Conservation (phyloP, 1,140 invertebrate genomes). For the Drosophila simulans region DNA sequence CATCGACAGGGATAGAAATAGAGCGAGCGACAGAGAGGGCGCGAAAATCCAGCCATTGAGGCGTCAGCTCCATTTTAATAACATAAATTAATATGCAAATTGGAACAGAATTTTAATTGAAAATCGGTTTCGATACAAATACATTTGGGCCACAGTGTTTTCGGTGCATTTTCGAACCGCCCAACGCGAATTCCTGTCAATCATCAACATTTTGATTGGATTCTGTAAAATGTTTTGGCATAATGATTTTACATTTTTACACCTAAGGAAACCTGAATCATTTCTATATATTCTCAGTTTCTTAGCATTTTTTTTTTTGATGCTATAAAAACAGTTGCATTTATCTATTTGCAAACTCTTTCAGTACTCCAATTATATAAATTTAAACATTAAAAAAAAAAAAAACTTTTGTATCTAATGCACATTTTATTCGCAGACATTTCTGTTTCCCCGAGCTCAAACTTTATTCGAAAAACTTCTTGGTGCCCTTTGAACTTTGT, state of each 20-base stretch:
- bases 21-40: background rate
- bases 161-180: constrained; percentile 1
- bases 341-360: too few species aligned
- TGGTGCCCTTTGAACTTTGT: constrained; percentile 12
- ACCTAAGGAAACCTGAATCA: background rate
- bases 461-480: constrained; percentile 14
- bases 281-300: too few species aligned
- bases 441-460: background rate
- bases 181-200: constrained; percentile 5
- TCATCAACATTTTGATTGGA: background rate
- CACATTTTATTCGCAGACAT: background rate
- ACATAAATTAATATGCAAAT: constrained; percentile 75
- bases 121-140: constrained; percentile 28
- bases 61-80: constrained; percentile 45
- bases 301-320: too few species aligned
- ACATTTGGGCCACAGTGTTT: background rate
- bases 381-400: too few species aligned
- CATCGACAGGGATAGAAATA: constrained; percentile 14
- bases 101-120: constrained; percentile 55
- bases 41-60: constrained; percentile 7
- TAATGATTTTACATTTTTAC: background rate
- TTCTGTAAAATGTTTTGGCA: background rate
- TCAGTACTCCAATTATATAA: too few species aligned
- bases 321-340: too few species aligned
- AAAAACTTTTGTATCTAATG: background rate